Evolutionary conservation across 2,888 invertebrate genomes (phyloP).

Genomic region (Baccha elongata): DNA sequence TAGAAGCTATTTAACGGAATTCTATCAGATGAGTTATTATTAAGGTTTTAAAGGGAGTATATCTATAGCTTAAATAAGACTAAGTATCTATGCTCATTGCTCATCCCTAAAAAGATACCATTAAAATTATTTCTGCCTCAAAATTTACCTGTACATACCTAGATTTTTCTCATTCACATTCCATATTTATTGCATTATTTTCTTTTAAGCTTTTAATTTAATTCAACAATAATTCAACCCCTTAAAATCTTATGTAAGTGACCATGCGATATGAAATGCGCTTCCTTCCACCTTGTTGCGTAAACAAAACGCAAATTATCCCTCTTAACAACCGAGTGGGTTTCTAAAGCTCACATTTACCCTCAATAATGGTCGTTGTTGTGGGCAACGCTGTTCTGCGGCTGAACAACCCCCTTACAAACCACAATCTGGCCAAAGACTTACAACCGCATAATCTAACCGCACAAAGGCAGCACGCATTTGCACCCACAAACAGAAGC

Average conservation of each 20-base stretch:
- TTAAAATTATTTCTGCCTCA: not conserved
- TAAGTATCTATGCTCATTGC: too few species aligned
- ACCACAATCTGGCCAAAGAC: constrained; percentile 69
- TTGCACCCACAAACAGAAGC: constrained; percentile 66
- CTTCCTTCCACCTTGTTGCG: constrained; percentile 72
- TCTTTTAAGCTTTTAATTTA: constrained; percentile 20
- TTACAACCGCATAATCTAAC: constrained; percentile 72
- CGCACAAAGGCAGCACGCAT: constrained; percentile 67
- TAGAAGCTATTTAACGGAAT: too few species aligned
- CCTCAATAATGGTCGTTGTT: constrained; percentile 52
- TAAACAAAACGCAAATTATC: constrained; percentile 74
- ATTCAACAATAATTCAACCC: constrained; percentile 30
- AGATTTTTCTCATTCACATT: not conserved
- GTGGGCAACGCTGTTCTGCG: not conserved
- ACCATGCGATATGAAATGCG: constrained; percentile 67
- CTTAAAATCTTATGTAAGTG: constrained; percentile 52
- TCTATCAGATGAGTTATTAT: too few species aligned
- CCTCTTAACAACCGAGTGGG: constrained; percentile 63
- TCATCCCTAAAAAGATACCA: too few species aligned
- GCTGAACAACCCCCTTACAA: constrained; percentile 45
- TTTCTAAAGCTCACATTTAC: constrained; percentile 65
- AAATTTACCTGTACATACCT: not conserved
- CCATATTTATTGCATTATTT: too few species aligned
- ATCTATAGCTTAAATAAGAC: too few species aligned
- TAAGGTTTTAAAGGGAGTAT: too few species aligned